A percentile compares a stretch with the other conserved stretches of the same genome.
Conservation (phyloP, 2,797 vertebrate genomes). For the Myotis myotis region DNA sequence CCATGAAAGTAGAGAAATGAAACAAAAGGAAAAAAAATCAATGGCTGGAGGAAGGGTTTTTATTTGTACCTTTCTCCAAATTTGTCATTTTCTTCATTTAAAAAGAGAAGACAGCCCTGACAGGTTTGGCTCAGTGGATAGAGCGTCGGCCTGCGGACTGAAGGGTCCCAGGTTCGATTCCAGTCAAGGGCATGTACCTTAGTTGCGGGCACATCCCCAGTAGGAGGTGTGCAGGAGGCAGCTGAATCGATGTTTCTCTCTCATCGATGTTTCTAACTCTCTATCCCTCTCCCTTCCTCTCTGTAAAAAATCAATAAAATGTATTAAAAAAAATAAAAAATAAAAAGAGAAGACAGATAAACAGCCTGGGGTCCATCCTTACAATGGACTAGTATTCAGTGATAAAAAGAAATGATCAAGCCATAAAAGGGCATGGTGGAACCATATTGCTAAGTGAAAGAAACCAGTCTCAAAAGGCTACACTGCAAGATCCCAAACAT, state of each 20-base stretch:
- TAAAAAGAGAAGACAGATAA: background rate
- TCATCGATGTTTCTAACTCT: too few species aligned
- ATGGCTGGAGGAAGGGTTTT: background rate
- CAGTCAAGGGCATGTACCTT: too few species aligned
- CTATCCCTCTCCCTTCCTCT: too few species aligned
- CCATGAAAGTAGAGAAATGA: background rate
- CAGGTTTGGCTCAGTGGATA: too few species aligned
- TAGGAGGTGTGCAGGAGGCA: too few species aligned
- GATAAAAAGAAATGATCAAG: background rate
- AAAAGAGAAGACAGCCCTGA: background rate
- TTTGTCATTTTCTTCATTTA: background rate
- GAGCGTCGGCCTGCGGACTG: too few species aligned
- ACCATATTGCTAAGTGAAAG: background rate
- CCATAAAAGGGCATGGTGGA: background rate
- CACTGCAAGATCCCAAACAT: rapidly evolving
- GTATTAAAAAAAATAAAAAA: too few species aligned
- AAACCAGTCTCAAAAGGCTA: background rate
- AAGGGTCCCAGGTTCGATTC: too few species aligned
- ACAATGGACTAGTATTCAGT: background rate
- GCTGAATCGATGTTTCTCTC: too few species aligned
- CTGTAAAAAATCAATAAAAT: too few species aligned
- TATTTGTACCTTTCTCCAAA: background rate
- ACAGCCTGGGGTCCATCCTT: background rate
- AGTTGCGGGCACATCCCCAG: too few species aligned
- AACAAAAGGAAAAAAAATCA: background rate